Conservation (phyloP, 2,888 invertebrate genomes). For the Aricia artaxerxes region DNA sequence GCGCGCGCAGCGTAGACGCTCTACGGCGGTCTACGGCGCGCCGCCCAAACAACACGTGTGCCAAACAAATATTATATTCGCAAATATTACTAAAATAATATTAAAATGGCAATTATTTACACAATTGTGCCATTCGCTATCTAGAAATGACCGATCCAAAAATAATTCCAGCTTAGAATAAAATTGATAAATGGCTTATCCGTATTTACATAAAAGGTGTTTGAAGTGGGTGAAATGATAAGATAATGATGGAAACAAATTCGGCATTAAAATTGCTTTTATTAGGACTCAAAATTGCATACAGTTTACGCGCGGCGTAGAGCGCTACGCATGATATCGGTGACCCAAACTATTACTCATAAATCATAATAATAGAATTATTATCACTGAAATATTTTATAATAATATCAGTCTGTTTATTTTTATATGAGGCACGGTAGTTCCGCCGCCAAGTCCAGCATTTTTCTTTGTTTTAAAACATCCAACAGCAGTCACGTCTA, state of each 20-base stretch:
- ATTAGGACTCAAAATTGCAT: conserved; percentile 34
- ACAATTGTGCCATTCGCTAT: conserved; percentile 64
- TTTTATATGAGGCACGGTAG: not conserved
- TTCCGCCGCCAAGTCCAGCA: not conserved
- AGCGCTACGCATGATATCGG: not conserved
- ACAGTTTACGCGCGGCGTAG: conserved; percentile 46
- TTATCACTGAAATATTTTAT: not conserved
- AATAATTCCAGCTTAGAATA: conserved; percentile 63
- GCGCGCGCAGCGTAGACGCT: not conserved
- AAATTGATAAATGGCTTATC: conserved; percentile 74
- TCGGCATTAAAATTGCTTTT: conserved; percentile 59
- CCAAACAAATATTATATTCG: conserved; percentile 51
- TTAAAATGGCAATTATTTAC: conserved; percentile 58
- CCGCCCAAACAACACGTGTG: conserved; percentile 48
- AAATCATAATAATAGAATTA: not conserved
- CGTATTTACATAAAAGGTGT: conserved; percentile 70
- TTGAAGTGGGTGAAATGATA: conserved; percentile 72
- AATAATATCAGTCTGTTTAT: not conserved
- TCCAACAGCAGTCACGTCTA: too few species aligned
- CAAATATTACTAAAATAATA: conserved; percentile 52
- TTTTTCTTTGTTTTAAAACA: not conserved
- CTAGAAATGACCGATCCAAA: conserved; percentile 54
- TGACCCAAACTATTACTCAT: not conserved
- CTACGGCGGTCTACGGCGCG: conserved; percentile 18
- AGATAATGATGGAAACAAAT: conserved; percentile 60